These are phyloP conservation scores for Oryzias woworae DNA, from an alignment of 2,113 vertebrate species.

Conservation along the genomic window DNA sequence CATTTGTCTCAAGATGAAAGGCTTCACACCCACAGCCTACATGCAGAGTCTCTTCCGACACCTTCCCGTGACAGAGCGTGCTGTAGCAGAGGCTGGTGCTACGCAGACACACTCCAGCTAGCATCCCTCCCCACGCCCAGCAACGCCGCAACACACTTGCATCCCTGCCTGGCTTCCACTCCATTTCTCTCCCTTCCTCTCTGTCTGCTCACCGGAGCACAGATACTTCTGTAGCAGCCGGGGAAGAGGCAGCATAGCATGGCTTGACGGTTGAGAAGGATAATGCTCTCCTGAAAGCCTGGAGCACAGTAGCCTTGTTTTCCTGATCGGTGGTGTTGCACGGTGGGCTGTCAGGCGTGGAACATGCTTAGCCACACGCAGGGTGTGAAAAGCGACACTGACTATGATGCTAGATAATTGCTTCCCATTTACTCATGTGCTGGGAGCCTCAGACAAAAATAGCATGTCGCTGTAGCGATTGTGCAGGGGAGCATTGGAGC, in stretches of 20 bases:
- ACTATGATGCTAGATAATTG: slow-evolving; percentile 80
- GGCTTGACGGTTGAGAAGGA: slow-evolving; percentile 59
- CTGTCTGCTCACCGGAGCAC: slow-evolving; percentile 59
- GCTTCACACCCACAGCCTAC: slow-evolving; percentile 80
- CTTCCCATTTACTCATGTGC: slow-evolving; percentile 77
- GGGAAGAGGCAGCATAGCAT: slow-evolving; percentile 49
- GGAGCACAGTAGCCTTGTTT: slow-evolving; percentile 62
- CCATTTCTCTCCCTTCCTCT: slow-evolving; percentile 53
- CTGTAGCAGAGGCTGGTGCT: slow-evolving; percentile 74
- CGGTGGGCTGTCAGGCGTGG: slow-evolving; percentile 61
- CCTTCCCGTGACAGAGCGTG: slow-evolving; percentile 76
- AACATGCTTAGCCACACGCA: slow-evolving; percentile 67
- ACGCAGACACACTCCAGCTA: slow-evolving; percentile 70
- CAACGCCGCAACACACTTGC: slow-evolving; percentile 69
- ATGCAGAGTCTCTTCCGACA: slow-evolving; percentile 76
- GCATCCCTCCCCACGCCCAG: slow-evolving; percentile 76
- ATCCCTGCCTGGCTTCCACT: slow-evolving; percentile 57
- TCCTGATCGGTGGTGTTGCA: slow-evolving; percentile 47
- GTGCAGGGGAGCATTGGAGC: slow-evolving; percentile 68
- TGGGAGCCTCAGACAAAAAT: slow-evolving; percentile 74
- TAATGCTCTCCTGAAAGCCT: slow-evolving; percentile 60
- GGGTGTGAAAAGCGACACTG: slow-evolving; percentile 75
- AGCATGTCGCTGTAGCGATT: slow-evolving; percentile 70
- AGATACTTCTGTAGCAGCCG: slow-evolving; percentile 59
- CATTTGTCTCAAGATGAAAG: slow-evolving; percentile 80